Base-by-base conservation (phyloP, 2,888 invertebrate species). In the Megalurothrips usitatus region DNA sequence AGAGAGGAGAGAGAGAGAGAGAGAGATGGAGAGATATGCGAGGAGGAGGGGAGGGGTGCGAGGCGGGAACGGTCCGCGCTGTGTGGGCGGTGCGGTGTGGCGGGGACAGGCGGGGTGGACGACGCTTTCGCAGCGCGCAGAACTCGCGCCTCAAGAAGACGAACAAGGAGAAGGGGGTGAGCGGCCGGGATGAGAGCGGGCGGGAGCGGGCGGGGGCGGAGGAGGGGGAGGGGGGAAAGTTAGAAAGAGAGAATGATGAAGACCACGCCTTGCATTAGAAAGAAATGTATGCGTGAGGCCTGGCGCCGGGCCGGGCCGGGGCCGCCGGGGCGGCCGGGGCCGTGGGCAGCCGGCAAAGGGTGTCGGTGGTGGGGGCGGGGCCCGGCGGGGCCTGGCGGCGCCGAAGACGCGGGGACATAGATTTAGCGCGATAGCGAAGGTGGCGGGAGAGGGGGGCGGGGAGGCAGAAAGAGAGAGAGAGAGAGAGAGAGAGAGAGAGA, bases 71-170 rank as follows among this genome's bases (percentile, higher is more conserved):
- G 34, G 34, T 43, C 34, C 6, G 34, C 6, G 34, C 34, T 14
- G 58, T 58, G 58, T 58, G 58, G 19, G 52, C 52, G 52, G 52
- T 10, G 58, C 58, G 58, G 58, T n/a, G 58, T 6, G n/a, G 58
- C 58, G 19, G 58, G 52, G 52, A 12, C 58, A n/a, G 58, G 58
- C 58, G 12, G 58, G 58, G 58, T n/a, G 58, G 19, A 14, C 58
- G 12, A 58, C 17, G 58, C 34, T 43, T 43, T 43, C 34, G 34
- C 34, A 43, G 34, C 34, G 34, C 68, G 68, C 68, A 23, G 68
- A 23, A 26, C 68, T 75, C 68, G 34, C 34, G 34, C 68, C 68
- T 75, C 68, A 75, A 75, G 68, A 75, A 75, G 68, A 23, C 68
- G 68, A 26, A 11, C 26, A 75, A 75, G 58, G 14, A 58, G 58